Base-by-base conservation (phyloP, 2,797 vertebrate species). In the Pagetopsis macropterus region DNA sequence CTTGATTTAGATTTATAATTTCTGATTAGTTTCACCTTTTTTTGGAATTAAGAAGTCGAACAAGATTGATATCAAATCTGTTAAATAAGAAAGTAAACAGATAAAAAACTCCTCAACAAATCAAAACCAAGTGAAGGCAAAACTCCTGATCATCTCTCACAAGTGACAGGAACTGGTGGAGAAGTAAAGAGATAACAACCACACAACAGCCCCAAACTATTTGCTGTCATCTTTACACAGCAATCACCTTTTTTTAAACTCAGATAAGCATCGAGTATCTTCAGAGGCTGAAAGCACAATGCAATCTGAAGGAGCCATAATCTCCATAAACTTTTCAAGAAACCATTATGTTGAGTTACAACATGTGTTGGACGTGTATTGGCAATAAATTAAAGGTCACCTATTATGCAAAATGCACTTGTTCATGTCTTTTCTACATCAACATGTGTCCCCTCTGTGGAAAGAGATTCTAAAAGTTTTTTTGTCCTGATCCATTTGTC, bases 211-310 rank as follows among this genome's bases (percentile, higher is more conserved):
- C 50, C 9, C 12, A n/a, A 2, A 14, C n/a, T 4, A 10, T 17
- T 9, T 45, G 23, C 19, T 10, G 23, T 50, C 16, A 33, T 27
- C 7, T 56, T 46, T 21, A 52, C 9, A 16, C 62, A 56, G n/a
- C 51, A 49, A 33, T 9, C n/a, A 19, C 31, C 31, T 41, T 23
- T 59, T 49, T 44, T 45, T 0, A 21, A 37, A 19, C 46, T 4
- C 0, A 44, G 2, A 45, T 5, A 37, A 44, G 8, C 27, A 5
- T 51, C n/a, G 14, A 48, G 31, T 2, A 16, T 54, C 6, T 44
- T 50, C 9, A 41, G 63, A 60, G 23, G 11, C 58, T 16, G 31
- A 75, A 62, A 75, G 46, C 33, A 21, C 14, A 45, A 37, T 31
- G 56, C 17, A 40, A 51, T 12, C 12, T 69, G 54, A 73, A 45